Evolutionary conservation across 2,888 invertebrate species (phyloP), one percentile per base, ranked within the genome.

Genomic region (Standfussiana lucernea): DNA sequence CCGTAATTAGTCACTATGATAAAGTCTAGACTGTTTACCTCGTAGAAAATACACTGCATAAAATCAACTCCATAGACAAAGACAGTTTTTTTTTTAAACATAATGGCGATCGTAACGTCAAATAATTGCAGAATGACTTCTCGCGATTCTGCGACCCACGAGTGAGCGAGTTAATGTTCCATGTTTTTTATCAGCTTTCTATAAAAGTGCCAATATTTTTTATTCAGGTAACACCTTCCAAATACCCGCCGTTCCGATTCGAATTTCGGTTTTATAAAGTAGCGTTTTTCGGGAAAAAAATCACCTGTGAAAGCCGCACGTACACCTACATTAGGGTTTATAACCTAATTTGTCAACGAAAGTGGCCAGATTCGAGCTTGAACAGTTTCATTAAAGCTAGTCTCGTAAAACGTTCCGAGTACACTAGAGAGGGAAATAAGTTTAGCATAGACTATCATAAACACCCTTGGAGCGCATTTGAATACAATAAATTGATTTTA

Each of bases 321-420:
- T 75, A 73, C 65, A 67, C 65, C 13, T 74, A 69, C 50, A n/a
- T n/a, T n/a, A 59, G 47, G 68, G 69, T 77, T 88, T 84, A 80
- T 76, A 77, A 72, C 37, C 42, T 75, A 77, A 81, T 88, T 82
- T 86, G 77, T 82, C 76, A 79, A 76, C 40, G 66, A 82, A 82
- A 82, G 75, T 82, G 74, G 50, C 73, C 53, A 76, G 76, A 82
- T 84, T 77, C 56, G 64, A 77, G 80, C 76, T 72, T 79, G 50
- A 82, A 82, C 68, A 21, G 69, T 86, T 88, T 86, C 80, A 88
- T 88, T 83, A 83, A 80, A 79, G 62, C 47, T 61, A 45, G 69
- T 53, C 67, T 80, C 75, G 75, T 85, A 73, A 83, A 88, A 72
- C 67, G 70, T 56, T 80, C 24, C 15, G 13, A 56, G 42, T 62